Evolutionary conservation across 2,113 vertebrate species (phyloP).

Genomic region (Capreolus pygargus): DNA sequence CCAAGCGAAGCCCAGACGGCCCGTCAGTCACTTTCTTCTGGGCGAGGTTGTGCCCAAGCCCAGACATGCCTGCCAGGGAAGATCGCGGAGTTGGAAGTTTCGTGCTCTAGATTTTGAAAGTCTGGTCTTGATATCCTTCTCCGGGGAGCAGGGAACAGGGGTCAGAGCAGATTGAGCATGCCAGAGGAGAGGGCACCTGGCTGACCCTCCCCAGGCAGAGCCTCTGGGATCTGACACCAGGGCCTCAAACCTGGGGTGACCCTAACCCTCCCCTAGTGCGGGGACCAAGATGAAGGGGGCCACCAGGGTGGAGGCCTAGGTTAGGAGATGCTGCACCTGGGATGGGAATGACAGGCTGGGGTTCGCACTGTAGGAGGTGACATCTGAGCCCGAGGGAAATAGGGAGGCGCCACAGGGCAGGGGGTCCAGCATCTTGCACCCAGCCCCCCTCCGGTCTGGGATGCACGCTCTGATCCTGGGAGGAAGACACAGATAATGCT

Average conservation of each 20-base stretch:
- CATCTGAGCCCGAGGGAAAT: too few species aligned
- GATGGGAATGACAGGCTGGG: neutral
- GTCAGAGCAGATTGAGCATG: neutral
- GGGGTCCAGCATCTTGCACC: neutral
- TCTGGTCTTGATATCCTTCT: neutral
- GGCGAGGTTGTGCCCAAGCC: conserved; percentile 79
- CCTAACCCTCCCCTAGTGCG: fast-evolving
- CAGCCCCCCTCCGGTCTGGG: neutral
- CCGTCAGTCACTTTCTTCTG: conserved; percentile 49
- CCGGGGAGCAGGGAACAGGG: neutral
- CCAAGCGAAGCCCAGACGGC: conserved; percentile 48
- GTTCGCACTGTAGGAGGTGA: too few species aligned
- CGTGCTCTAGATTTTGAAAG: neutral
- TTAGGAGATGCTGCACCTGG: fast-evolving
- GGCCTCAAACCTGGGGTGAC: neutral
- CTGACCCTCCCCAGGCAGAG: neutral
- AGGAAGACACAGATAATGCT: neutral
- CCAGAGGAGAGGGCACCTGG: neutral
- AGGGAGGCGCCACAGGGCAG: neutral
- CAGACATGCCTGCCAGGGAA: conserved; percentile 65
- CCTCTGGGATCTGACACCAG: fast-evolving
- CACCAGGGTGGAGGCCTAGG: too few species aligned
- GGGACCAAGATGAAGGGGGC: fast-evolving
- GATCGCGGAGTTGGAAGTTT: neutral
- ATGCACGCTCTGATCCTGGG: neutral